Conservation (phyloP, 2,113 vertebrate species). For the Narcine bancroftii region DNA sequence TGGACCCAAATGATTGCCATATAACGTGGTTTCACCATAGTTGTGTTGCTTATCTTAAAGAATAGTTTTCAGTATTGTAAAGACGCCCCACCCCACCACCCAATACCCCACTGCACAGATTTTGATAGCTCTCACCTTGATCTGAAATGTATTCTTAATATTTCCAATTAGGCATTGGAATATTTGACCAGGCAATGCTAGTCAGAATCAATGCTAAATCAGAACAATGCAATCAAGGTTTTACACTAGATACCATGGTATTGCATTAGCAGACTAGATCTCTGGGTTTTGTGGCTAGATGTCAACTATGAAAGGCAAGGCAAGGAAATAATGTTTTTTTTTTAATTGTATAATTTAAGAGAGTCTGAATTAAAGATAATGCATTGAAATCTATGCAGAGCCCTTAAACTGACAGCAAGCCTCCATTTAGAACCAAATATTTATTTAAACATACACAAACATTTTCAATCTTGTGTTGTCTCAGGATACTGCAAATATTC, state of each 20-base stretch:
- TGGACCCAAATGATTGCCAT: too few relatives aligned
- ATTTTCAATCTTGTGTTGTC: not conserved
- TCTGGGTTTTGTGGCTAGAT: not conserved
- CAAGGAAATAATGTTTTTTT: not conserved
- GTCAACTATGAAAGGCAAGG: not conserved
- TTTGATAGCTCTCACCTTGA: too few relatives aligned
- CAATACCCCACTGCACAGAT: not conserved
- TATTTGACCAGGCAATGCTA: not conserved
- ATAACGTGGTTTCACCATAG: too few relatives aligned
- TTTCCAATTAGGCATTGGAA: not conserved
- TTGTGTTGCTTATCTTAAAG: not conserved
- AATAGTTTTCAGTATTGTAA: not conserved
- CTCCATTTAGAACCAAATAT: not conserved
- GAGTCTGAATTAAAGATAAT: not conserved
- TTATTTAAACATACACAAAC: not conserved
- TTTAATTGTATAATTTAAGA: not conserved
- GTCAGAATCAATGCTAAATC: not conserved
- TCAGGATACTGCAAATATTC: not conserved
- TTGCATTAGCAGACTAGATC: not conserved
- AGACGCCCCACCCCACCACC: too few relatives aligned
- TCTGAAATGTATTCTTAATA: not conserved
- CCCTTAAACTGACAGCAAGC: not conserved
- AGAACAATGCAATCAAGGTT: not conserved
- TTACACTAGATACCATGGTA: not conserved
- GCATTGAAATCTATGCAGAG: not conserved